phyloP scores from a whole-genome alignment of 2,113 vertebrate genomes.

The Coregonus clupeaformis region DNA sequence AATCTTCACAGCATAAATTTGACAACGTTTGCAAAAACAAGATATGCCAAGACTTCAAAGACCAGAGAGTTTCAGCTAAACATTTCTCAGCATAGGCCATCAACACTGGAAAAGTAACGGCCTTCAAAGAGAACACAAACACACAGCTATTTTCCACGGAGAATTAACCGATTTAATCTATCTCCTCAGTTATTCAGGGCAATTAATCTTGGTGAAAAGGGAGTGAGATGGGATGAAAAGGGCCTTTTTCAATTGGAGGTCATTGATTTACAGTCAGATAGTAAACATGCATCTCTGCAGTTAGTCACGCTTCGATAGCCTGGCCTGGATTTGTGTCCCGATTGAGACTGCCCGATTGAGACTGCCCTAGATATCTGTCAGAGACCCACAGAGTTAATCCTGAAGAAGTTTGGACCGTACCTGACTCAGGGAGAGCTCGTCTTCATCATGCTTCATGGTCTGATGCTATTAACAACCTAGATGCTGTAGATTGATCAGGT shows the following conservation, averaged over 20 bases:
- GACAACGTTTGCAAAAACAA: background rate
- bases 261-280: background rate
- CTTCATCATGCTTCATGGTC: background rate
- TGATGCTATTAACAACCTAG: background rate
- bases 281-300: background rate
- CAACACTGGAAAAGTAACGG: background rate
- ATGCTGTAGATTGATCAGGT: background rate
- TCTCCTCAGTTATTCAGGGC: background rate
- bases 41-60: background rate
- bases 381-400: background rate
- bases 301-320: background rate
- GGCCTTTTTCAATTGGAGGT: background rate
- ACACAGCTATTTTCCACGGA: background rate
- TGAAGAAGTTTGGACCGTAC: background rate
- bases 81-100: background rate
- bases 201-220: background rate
- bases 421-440: background rate
- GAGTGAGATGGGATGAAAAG: background rate
- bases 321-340: background rate
- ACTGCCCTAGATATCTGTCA: background rate
- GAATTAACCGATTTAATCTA: background rate
- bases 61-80: background rate
- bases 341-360: background rate
- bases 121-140: background rate
- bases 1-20: background rate